Percentiles rank a stretch among this genome's conserved stretches.
Evolutionary conservation across 2,113 vertebrate species (phyloP).

Genomic region (Dryoscopus gambensis): DNA sequence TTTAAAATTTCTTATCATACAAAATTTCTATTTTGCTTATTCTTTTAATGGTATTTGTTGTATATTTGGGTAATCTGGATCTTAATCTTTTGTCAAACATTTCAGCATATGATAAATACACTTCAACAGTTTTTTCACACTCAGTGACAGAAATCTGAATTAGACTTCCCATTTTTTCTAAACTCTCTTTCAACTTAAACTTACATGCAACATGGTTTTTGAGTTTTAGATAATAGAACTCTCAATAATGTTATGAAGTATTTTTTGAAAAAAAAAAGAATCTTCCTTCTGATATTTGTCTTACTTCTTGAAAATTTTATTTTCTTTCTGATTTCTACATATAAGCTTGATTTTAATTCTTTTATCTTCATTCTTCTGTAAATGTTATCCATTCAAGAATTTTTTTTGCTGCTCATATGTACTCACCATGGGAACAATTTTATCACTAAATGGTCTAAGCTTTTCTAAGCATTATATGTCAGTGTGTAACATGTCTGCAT

Average conservation of each 20-base stretch:
- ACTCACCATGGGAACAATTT: background rate
- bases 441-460: background rate
- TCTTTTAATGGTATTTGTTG: fast-evolving
- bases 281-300: background rate
- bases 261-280: background rate
- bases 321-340: background rate
- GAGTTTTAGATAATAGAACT: background rate
- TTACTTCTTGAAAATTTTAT: background rate
- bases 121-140: background rate
- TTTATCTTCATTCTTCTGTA: background rate
- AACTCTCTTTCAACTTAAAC: background rate
- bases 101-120: background rate
- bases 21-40: background rate
- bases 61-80: background rate
- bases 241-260: background rate
- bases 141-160: background rate
- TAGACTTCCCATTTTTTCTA: background rate
- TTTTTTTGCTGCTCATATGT: background rate
- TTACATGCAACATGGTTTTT: background rate
- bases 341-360: background rate
- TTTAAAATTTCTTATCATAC: background rate
- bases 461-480: background rate
- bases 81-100: background rate
- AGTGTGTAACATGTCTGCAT: background rate
- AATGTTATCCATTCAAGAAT: background rate